Evolutionary conservation across 1,140 invertebrate genomes (phyloP), one percentile per base, ranked within the genome.

Genomic region (Procambarus virginalis): DNA sequence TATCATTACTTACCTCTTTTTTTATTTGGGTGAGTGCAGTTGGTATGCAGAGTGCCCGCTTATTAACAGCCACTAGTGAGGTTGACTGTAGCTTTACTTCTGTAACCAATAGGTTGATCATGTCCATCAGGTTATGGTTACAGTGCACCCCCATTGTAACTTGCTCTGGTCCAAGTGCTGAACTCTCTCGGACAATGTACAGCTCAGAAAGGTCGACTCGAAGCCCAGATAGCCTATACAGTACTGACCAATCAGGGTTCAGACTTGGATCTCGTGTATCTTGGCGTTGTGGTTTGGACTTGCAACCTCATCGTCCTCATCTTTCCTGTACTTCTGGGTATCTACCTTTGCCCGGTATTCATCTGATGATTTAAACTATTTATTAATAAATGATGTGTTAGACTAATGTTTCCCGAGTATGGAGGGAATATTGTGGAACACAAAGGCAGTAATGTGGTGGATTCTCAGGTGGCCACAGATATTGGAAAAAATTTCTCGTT

Each of bases 51-150:
- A 89, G 75, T 89, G 88, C 48, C 88, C 76, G 88, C 88, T 89
- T 89, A 89, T 89, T 89, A 89, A 89, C 88, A 76, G 80, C 88
- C 82, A 89, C 82, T 84, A 89, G 86, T 88, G 88, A 89, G 88
- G 88, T 89, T 89, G 81, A 89, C 58, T 64, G 60, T 89, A 89
- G 88, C 88, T 89, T 89, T 89, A 89, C 75, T 73, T 68, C 20
- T 68, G 70, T 89, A 83, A 84, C 78, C 76, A 78, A 22, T 89
- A 89, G 88, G 88, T 89, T 89, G 81, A 84, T 77, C 73, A 84
- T 83, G 34, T 64, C 81, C 73, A 64, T 68, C 81, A 84, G 88
- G 73, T 75, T 49, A 78, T 77, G 34, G 83, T 76, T 84, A 51
- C 48, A 75, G 68, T 51, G 48, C 34, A 49, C 49, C 34, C 34